Conservation (phyloP, 2,797 vertebrate genomes). For the Alca torda region DNA sequence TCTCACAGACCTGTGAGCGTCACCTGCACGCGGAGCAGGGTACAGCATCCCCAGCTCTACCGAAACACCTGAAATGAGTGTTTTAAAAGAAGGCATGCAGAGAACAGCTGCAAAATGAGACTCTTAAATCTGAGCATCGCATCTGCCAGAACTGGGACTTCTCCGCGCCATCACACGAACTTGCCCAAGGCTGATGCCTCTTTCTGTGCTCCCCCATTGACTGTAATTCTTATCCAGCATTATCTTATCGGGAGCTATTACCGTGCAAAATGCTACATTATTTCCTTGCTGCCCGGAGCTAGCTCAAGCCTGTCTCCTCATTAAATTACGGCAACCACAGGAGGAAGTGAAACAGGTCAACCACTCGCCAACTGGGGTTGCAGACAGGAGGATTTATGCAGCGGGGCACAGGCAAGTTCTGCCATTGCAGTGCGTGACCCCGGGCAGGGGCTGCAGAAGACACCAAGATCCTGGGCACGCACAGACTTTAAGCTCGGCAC, state of each 20-base stretch:
- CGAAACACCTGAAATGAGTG: background rate
- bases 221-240: background rate
- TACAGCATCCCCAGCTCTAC: background rate
- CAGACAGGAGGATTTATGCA: background rate
- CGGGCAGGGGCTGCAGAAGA: background rate
- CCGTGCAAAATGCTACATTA: background rate
- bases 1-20: rapidly evolving
- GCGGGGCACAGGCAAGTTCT: rapidly evolving
- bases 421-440: background rate
- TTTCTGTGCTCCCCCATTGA: background rate
- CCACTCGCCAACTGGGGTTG: background rate
- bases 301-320: background rate
- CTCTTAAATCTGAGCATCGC: background rate
- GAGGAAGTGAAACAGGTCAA: background rate
- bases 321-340: background rate
- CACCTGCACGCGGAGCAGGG: background rate
- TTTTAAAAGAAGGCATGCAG: background rate
- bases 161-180: background rate
- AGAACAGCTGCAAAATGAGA: background rate
- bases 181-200: background rate
- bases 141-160: background rate
- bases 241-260: background rate
- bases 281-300: background rate
- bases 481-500: background rate
- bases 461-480: background rate